Conservation (phyloP, 2,113 vertebrate species). For the Ictalurus punctatus region DNA sequence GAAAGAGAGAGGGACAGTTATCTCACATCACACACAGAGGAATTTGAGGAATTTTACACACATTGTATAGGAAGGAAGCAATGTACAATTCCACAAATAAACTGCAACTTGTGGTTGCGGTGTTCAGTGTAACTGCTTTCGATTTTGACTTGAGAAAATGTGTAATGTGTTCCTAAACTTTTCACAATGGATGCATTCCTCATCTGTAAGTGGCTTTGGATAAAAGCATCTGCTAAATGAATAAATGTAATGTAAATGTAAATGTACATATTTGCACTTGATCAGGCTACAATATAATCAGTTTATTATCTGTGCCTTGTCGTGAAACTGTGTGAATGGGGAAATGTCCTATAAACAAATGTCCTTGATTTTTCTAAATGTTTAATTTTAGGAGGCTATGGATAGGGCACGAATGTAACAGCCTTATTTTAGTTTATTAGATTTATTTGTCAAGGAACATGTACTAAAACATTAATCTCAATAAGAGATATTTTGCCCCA, state of each 20-base stretch:
- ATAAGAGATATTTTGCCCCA: background rate
- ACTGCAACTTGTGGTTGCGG: background rate
- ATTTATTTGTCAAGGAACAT: background rate
- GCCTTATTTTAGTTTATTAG: background rate
- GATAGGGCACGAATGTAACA: background rate
- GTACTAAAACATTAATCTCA: background rate
- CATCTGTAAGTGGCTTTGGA: no score
- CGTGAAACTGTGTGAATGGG: background rate
- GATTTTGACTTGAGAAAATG: background rate
- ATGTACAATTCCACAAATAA: slow-evolving; percentile 12
- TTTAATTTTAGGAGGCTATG: background rate
- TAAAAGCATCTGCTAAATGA: no score
- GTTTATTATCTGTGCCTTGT: background rate
- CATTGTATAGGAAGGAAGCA: background rate
- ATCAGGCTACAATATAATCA: background rate
- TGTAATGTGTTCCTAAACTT: background rate
- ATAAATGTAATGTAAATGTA: no score
- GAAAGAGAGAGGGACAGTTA: background rate
- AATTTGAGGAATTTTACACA: slow-evolving; percentile 8
- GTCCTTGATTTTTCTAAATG: background rate
- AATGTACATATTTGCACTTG: background rate
- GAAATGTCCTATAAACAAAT: background rate
- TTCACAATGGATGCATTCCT: background rate
- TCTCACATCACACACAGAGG: background rate
- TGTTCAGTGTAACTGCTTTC: background rate